Base-by-base conservation (phyloP, 2,113 vertebrate genomes). In the Entelurus aequoreus region DNA sequence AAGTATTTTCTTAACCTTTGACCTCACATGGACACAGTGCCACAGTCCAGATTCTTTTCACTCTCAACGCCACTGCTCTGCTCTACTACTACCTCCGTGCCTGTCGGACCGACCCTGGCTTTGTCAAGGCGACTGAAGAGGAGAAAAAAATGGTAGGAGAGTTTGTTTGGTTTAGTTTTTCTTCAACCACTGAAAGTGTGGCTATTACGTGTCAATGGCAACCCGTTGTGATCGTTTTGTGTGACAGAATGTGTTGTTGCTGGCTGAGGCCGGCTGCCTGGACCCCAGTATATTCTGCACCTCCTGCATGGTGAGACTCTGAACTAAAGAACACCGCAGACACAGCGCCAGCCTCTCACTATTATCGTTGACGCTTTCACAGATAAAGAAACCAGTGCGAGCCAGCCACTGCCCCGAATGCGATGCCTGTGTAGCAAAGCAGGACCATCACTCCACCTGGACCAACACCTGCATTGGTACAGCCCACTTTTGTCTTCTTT, bases 401-500 rank as follows among this genome's bases (percentile, higher is more conserved):
- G 91, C 94, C 2, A 74, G 88, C 65, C 95, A 98, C 72, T 98
- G 97, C 86, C 88, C 88, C 15, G 47, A 66, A 44, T 98, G 96
- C 64, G 90, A 93, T 13, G 84, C 88, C 7, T 99, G 97, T 60
- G 91, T 98, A 28, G 94, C 94, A 6, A 95, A 91, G 57, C 95
- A 92, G 1, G 96, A 98, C 73, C 95, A 98, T 37, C 96, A 99
- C 85, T 97, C 94, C 3, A 10, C 93, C 38, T 98, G 95, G 94
- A 94, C 88, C 73, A 95, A 94, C 69, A 78, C 74, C 66, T 98
- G 97, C 79, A 76, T 98, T 81, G 95, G 95, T 97, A 67, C 85
- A 35, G 44, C 19, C 6, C 1, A 21, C 2, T 11, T 42, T 21
- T 9, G 15, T 14, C 35, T 38, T 8, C 28, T 53, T 28, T 0